phyloP scores from a whole-genome alignment of 2,888 invertebrate genomes.

The Drosophila prolongata region DNA sequence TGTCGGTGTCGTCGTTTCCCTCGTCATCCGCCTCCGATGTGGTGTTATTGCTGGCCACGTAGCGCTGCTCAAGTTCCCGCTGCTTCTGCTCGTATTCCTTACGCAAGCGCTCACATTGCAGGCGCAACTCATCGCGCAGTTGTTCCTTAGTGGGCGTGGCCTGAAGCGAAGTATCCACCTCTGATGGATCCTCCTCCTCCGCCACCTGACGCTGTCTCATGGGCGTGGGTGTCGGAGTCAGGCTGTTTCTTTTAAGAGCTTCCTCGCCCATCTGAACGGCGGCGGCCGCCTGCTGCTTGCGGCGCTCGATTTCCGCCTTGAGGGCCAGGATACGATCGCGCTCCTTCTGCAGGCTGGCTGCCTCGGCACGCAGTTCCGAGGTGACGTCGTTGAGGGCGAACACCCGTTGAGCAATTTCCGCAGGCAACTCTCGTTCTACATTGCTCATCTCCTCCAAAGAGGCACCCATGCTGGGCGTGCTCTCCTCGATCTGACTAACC shows the following conservation, averaged over 20 bases:
- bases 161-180: slow-evolving; percentile 25
- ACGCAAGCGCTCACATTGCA: slow-evolving; percentile 77
- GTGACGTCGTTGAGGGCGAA: slow-evolving; percentile 83
- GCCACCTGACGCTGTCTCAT: slow-evolving; percentile 38
- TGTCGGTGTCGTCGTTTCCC: slow-evolving; percentile 79
- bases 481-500: slow-evolving; percentile 83
- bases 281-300: slow-evolving; percentile 79
- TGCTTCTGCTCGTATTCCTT: slow-evolving; percentile 82
- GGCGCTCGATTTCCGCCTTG: slow-evolving; percentile 83
- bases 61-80: slow-evolving; percentile 67
- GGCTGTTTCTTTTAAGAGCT: slow-evolving; percentile 75
- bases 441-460: slow-evolving; percentile 48
- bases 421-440: slow-evolving; percentile 74
- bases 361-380: slow-evolving; percentile 83
- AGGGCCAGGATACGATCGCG: slow-evolving; percentile 83
- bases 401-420: slow-evolving; percentile 84
- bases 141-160: slow-evolving; percentile 54
- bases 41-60: slow-evolving; percentile 48
- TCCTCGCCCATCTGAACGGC: slow-evolving; percentile 81
- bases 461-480: slow-evolving; percentile 55
- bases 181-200: slow-evolving; percentile 35
- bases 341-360: slow-evolving; percentile 82
- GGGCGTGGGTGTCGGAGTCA: slow-evolving; percentile 79
- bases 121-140: slow-evolving; percentile 67
- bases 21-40: slow-evolving; percentile 81